Base-by-base conservation (phyloP, 2,797 vertebrate species). In the Notolepis coatsorum region DNA sequence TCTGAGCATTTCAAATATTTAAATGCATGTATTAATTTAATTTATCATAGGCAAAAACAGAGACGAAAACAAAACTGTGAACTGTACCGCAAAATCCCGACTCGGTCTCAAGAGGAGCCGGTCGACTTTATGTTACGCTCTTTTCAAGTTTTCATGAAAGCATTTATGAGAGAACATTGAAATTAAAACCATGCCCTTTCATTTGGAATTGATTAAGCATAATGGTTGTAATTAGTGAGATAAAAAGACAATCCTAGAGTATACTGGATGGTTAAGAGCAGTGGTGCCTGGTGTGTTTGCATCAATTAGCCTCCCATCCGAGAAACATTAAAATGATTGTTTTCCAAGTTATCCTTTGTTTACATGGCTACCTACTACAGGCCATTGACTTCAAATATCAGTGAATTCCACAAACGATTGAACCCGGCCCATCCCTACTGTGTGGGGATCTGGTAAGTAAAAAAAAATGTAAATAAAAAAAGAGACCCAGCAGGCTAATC, bases 1-100 rank as follows among this genome's bases (percentile, higher is more conserved):
- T 89, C 54, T 39, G 50, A 37, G 79, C 82, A 84, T 92, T 91
- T 93, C 84, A 92, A 91, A 93, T 92, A 93, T 92, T 91, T 81
- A 87, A 92, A 91, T 38, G 64, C 68, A 65, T 92, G 87, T 90
- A 90, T 93, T 93, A 65, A 92, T 92, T 91, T 90, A 38, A 92
- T 90, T 92, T 89, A 92, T 93, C 89, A 88, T 82, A 81, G 73
- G 83, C 85, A 89, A 87, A 90, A 93, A 91, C 84, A 92, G 86
- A 80, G 66, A 82, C 79, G 67, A 72, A 85, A 91, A 89, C 81
- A 89, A 89, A 91, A 88, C 70, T 85, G 85, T 80, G 84, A 89
- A 86, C 80, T 78, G 71, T 60, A 82, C 51, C 84, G 70, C 79
- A 89, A 84, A 85, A 3, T 7, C 77, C 66, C 2, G 50, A 81